Base-by-base conservation (phyloP, 2,888 invertebrate species). In the Pteria penguin region DNA sequence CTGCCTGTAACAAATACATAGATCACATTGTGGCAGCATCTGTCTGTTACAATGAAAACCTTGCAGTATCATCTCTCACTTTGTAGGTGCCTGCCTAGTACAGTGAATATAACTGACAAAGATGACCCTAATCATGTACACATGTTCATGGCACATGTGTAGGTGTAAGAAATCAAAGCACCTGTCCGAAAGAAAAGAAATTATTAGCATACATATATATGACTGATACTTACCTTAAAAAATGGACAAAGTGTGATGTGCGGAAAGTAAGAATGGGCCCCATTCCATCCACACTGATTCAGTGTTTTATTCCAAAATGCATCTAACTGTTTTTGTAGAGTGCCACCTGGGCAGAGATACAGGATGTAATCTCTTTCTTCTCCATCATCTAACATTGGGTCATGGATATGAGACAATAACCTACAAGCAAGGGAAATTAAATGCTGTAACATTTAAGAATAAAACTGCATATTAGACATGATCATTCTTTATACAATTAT, bases 221-320 rank as follows among this genome's bases (percentile, higher is more conserved):
- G 8, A 45, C 18, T 14, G 11, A 45, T 45, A 68, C 82, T 76
- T 76, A 92, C 92, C 83, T 88, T 87, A 76, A 97, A 97, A 92
- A 96, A 97, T 18, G 96, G 95, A 72, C 97, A 96, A 71, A 97
- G 93, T 5, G 97, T 97, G 82, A 97, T 96, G 89, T 97, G 97
- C 1, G 97, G 97, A 76, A 96, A 95, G 91, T 95, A 97, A 91
- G 96, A 96, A 88, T 97, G 97, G 0, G 97, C 97, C 27, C 96
- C 96, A 93, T 97, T 97, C 96, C 97, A 96, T 4, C 96, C 96
- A 88, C 95, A 95, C 14, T 94, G 92, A 36, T 94, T 93, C 85
- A 95, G 94, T 0, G 96, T 96, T 88, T 95, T 95, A 1, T 94
- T 86, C 88, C 90, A 92, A 92, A 96, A 97, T 67, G 94, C 94